Evolutionary conservation across 1,140 invertebrate genomes (phyloP), one percentile per base, ranked within the genome.

Genomic region (Schlechtendalia chinensis): DNA sequence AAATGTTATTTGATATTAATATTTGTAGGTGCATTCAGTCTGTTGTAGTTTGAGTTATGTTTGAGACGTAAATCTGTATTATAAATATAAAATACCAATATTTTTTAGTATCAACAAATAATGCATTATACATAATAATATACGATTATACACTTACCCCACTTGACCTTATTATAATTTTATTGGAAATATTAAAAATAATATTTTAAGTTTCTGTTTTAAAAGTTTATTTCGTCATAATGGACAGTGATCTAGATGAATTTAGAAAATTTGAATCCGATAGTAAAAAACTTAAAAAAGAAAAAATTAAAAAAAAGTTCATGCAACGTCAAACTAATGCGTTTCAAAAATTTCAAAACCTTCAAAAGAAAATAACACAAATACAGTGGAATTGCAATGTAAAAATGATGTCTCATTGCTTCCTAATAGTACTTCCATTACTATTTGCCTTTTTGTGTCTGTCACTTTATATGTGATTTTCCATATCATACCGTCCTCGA

Each of bases 301-400:
- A n/a, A 45, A 59, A 59, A 27, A 27, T 27, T 24, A 59, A 59
- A 59, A 59, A 59, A 59, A 59, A 59, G 24, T 59, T 59, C 3
- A 27, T 59, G 14, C 24, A 59, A 27, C 11, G 12, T 59, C 22
- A 59, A 59, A 59, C 24, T 59, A 14, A 24, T 29, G 24, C 58
- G 1, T 59, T 59, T 29, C 58, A 27, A 59, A 59, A 59, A 16
- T 16, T 59, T 59, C 27, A 59, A 29, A 27, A 59, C 24, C 12
- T 27, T 27, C 58, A 59, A 24, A 59, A 59, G 58, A 59, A 59
- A 59, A 59, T 59, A 59, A 59, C 27, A 24, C 22, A 59, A 59
- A 59, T 59, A 24, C 22, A 59, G 14, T 27, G 27, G 58, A 59
- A 59, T 27, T 27, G 58, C 24, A 59, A 27, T 27, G 24, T 59